Conservation (phyloP, 1,140 invertebrate genomes). For the Lepidotrigona ventralis region DNA sequence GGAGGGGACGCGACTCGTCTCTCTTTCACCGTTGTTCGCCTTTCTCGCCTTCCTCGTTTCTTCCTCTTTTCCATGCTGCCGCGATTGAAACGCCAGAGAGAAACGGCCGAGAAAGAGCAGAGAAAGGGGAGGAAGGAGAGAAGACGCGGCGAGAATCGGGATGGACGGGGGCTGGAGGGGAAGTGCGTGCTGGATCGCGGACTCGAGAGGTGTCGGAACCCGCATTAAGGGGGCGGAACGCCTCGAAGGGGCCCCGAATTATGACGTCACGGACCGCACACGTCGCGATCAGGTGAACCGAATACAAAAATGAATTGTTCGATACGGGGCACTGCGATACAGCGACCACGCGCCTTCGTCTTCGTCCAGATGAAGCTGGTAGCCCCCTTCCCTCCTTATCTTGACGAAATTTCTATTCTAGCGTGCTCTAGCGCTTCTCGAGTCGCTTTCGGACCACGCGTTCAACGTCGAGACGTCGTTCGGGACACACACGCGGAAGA, state of each 20-base stretch:
- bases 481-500: not conserved
- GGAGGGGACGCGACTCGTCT: slow-evolving; percentile 20
- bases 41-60: slow-evolving; percentile 38
- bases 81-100: not conserved
- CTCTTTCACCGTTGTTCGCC: slow-evolving; percentile 53
- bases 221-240: slow-evolving; percentile 79
- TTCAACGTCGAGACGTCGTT: not conserved
- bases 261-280: slow-evolving; percentile 81
- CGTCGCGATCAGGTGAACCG: slow-evolving; percentile 78
- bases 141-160: not conserved
- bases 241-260: slow-evolving; percentile 79
- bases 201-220: slow-evolving; percentile 77
- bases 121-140: not conserved
- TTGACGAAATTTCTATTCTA: not conserved
- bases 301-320: slow-evolving; percentile 80
- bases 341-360: not conserved
- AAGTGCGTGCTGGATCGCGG: slow-evolving; percentile 75
- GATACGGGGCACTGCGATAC: slow-evolving; percentile 65
- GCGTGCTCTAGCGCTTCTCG: not conserved
- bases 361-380: too few species aligned
- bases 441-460: not conserved
- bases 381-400: too few species aligned
- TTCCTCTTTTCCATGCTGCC: slow-evolving; percentile 15
- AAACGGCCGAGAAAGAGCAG: not conserved
- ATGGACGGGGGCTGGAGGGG: slow-evolving; percentile 48